Base-by-base conservation (phyloP, 2,797 vertebrate species). In the Helostoma temminkii region DNA sequence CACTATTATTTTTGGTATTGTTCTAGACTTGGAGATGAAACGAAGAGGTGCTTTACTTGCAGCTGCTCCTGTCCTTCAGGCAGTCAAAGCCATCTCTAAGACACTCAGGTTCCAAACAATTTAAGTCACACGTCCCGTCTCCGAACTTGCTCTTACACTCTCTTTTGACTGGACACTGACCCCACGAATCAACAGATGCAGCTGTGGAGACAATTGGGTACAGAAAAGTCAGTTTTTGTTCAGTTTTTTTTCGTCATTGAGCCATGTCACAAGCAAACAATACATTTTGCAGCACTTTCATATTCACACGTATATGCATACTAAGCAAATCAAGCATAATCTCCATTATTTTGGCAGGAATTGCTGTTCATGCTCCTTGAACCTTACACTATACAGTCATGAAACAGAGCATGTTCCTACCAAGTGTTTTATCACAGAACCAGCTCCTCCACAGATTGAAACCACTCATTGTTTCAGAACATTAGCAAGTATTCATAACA, bases 21-120 rank as follows among this genome's bases (percentile, higher is more conserved):
- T 43, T 53, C 14, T 16, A 2, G 14, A 9, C 0, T n/a, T 12
- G 4, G 19, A 53, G 22, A 66, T 36, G 26, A 37, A 1, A 32
- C 42, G 2, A 24, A 62, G n/a, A 67, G 15, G 26, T 22, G 59
- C 56, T 94, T 95, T 92, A 97, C 96, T 88, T 95, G 96, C 96
- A 97, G 62, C 57, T 58, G 14, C 74, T 61, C 54, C 78, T 83
- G 25, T 81, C 87, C 82, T 63, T 82, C 42, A 90, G 68, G 48
- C 96, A 97, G 92, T 97, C 96, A 0, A 95, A 95, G 15, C 96
- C 96, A 0, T 97, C 96, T 50, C 88, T 86, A 15, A 97, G 91
- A 83, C 96, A 97, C 12, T 90, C 89, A 0, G 95, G 87, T 2
- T 88, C 92, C 47, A 78, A 77, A 36, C 96, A 97, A 2, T 94